A percentile compares a stretch with the other conserved stretches of the same genome.
Evolutionary conservation across 2,113 vertebrate species (phyloP).

Genomic region (Columba janthina): DNA sequence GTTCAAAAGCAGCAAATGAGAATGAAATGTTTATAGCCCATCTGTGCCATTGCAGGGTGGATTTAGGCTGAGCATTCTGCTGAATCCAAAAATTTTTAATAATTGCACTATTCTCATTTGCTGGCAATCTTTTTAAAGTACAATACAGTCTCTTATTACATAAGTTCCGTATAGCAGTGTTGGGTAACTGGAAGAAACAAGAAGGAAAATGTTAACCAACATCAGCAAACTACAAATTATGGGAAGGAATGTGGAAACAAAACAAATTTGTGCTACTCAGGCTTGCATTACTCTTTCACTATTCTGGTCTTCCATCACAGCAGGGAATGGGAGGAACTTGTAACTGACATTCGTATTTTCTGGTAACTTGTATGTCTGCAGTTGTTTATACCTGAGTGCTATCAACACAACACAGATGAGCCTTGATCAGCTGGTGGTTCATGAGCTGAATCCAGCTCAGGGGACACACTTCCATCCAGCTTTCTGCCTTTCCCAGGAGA

Average conservation of each 20-base stretch:
- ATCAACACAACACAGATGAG: not conserved
- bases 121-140: not conserved
- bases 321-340: not conserved
- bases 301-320: not conserved
- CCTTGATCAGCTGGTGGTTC: not conserved
- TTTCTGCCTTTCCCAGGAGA: not conserved
- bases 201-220: conserved; percentile 22
- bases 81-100: not conserved
- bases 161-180: not conserved
- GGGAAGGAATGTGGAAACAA: not conserved
- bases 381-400: not conserved
- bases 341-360: not conserved
- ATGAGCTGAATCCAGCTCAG: not conserved
- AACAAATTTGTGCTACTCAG: not conserved
- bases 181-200: conserved; percentile 20
- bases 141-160: not conserved
- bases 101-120: not conserved
- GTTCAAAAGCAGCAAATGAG: not conserved
- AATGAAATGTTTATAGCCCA: not conserved
- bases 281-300: not conserved
- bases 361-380: not conserved
- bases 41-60: not conserved
- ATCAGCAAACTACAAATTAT: not conserved
- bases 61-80: not conserved
- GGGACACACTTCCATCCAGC: not conserved